These are phyloP conservation scores for Naso thynnoides DNA, from an alignment of 2,797 vertebrate genomes.

Conservation along the genomic window DNA sequence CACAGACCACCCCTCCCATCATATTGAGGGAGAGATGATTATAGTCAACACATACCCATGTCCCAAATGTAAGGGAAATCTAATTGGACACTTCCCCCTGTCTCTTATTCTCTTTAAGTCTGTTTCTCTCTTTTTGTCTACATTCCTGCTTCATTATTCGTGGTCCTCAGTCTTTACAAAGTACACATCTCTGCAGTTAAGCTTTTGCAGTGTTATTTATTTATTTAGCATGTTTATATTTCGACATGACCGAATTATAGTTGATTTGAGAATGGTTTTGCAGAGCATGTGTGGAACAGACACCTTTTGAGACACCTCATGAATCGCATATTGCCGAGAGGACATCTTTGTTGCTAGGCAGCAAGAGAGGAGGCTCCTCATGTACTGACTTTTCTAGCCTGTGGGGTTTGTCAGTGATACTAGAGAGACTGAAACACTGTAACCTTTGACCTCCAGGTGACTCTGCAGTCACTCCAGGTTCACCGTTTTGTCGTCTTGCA, in stretches of 20 bases:
- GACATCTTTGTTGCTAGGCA: constrained; percentile 83
- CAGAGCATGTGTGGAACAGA: constrained; percentile 35
- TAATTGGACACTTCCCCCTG: not conserved
- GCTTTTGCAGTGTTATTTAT: not conserved
- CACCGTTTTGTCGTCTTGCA: constrained; percentile 48
- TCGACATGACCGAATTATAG: not conserved
- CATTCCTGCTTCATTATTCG: not conserved
- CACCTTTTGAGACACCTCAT: constrained; percentile 55
- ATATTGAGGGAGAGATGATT: constrained; percentile 46
- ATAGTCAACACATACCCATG: constrained; percentile 11
- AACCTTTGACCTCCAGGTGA: constrained; percentile 59
- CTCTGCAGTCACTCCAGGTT: constrained; percentile 31
- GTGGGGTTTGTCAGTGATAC: constrained; percentile 42
- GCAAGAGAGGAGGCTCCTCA: constrained; percentile 50
- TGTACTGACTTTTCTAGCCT: constrained; percentile 38
- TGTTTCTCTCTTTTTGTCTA: constrained; percentile 1
- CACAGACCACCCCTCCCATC: constrained; percentile 42
- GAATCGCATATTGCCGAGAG: constrained; percentile 58
- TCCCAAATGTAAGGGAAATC: constrained; percentile 29
- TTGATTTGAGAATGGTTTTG: constrained; percentile 24
- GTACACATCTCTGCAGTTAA: constrained; percentile 1
- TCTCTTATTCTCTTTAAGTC: constrained; percentile 11
- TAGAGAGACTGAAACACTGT: constrained; percentile 32
- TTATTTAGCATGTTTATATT: not conserved
- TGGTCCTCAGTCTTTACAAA: constrained; percentile 6